These are phyloP conservation scores for Streblospio benedicti DNA, from an alignment of 1,140 invertebrate genomes.

Conservation along the genomic window DNA sequence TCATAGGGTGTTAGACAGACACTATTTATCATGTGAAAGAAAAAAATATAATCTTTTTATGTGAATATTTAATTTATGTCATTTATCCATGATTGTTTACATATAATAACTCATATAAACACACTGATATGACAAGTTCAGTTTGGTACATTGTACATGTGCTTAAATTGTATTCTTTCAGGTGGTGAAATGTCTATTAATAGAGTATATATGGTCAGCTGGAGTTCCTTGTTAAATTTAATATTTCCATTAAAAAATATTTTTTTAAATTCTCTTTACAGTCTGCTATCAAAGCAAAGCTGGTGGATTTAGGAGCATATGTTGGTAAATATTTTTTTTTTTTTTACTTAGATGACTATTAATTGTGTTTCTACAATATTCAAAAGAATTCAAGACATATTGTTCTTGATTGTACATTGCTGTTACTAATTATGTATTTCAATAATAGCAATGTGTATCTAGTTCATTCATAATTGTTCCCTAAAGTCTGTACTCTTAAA, in stretches of 20 bases:
- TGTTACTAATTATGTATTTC: background rate
- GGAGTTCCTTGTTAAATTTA: no score
- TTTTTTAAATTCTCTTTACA: conserved; percentile 50
- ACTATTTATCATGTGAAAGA: no score
- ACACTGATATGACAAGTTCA: no score
- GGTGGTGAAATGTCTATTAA: no score
- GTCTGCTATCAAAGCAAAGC: conserved; percentile 86
- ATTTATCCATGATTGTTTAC: no score
- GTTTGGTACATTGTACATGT: no score
- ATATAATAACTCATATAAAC: no score
- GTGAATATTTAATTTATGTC: no score
- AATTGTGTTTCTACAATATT: background rate
- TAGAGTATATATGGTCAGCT: no score
- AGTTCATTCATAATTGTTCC: background rate
- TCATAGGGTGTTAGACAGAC: no score
- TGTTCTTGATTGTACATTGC: background rate
- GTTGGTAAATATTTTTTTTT: conserved; percentile 56
- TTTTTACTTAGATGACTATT: background rate
- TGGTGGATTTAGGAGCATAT: conserved; percentile 79
- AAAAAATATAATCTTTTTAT: no score
- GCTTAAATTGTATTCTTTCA: no score
- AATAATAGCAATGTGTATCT: background rate
- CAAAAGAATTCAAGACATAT: background rate
- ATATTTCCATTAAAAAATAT: conserved; percentile 14
- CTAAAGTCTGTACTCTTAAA: background rate